Evolutionary conservation across 2,888 invertebrate species (phyloP).

Genomic region (Ormia ochracea): DNA sequence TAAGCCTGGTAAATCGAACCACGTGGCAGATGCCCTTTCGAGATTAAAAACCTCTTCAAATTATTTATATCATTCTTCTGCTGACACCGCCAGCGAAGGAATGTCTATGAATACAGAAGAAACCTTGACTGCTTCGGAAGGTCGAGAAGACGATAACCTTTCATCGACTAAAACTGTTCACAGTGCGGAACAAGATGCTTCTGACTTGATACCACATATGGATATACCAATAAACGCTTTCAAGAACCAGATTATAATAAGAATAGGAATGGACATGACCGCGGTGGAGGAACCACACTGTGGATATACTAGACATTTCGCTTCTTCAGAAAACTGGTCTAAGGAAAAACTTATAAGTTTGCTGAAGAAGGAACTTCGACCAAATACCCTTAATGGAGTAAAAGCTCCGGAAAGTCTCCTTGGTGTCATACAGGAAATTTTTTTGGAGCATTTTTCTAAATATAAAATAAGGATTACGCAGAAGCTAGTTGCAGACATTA

Average conservation of each 20-base stretch:
- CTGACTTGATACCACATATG: neutral
- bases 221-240: neutral
- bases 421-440: too few relatives aligned
- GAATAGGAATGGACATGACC: too few relatives aligned
- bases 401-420: too few relatives aligned
- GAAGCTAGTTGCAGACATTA: too few relatives aligned
- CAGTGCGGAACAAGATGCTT: neutral
- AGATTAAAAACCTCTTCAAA: neutral
- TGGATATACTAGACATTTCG: too few relatives aligned
- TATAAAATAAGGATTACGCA: too few relatives aligned
- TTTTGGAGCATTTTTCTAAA: too few relatives aligned
- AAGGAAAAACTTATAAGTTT: neutral
- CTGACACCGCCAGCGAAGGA: too few relatives aligned
- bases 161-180: neutral
- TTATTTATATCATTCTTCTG: neutral
- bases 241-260: too few relatives aligned
- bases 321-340: neutral
- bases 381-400: too few relatives aligned
- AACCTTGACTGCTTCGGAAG: neutral
- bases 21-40: neutral
- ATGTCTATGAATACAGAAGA: too few relatives aligned
- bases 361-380: neutral
- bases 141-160: neutral
- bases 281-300: too few relatives aligned
- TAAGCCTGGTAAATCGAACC: neutral